phyloP scores from a whole-genome alignment of 1,140 invertebrate species.

The Neodiprion lecontei region DNA sequence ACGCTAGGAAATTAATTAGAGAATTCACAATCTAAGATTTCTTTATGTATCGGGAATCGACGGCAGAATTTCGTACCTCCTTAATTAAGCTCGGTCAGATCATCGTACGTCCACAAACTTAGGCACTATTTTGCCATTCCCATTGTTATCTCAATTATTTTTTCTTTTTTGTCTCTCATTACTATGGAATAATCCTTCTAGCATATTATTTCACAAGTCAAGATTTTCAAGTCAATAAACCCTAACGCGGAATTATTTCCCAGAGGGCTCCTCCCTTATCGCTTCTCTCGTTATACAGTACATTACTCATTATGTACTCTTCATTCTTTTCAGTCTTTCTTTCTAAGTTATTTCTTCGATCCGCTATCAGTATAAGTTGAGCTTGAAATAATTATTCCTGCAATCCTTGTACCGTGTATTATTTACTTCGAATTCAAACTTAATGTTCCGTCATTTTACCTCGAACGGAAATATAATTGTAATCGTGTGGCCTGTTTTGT shows the following conservation, averaged over 20 bases:
- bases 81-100: not conserved
- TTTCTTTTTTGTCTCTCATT: too few species aligned
- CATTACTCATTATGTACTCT: not conserved
- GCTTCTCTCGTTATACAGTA: not conserved
- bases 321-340: not conserved
- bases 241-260: conserved; percentile 32
- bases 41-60: too few species aligned
- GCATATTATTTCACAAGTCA: conserved; percentile 30
- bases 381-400: too few species aligned
- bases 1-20: too few species aligned
- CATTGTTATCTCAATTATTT: not conserved
- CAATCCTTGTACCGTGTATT: too few species aligned
- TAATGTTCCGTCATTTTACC: too few species aligned
- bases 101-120: not conserved
- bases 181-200: not conserved
- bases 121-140: not conserved
- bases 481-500: too few species aligned
- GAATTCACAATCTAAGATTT: too few species aligned
- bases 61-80: too few species aligned
- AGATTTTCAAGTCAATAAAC: conserved; percentile 41
- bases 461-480: too few species aligned
- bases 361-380: not conserved
- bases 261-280: conserved; percentile 21
- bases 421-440: too few species aligned
- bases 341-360: not conserved